Evolutionary conservation across 2,113 vertebrate genomes (phyloP).

Genomic region (Gasterosteus nipponicus): DNA sequence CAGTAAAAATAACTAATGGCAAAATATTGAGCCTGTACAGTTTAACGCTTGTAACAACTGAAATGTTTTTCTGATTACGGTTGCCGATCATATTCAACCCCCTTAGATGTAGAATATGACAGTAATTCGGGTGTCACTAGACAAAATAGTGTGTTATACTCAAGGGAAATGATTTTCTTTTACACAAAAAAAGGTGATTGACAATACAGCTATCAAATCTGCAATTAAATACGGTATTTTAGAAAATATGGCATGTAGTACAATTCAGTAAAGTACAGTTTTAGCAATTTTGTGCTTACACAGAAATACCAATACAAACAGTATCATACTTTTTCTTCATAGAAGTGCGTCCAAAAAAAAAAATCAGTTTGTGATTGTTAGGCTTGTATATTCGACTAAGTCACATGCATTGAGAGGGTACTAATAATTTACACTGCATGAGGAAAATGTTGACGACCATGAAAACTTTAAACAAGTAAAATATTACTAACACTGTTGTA

Average conservation of each 20-base stretch:
- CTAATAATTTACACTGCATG: conserved; percentile 59
- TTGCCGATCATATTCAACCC: conserved; percentile 17
- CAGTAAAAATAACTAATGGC: conserved; percentile 6
- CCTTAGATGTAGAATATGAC: conserved; percentile 6
- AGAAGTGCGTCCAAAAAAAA: conserved; percentile 43
- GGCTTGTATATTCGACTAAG: conserved; percentile 25
- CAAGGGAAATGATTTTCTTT: conserved; percentile 27
- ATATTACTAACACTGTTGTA: conserved; percentile 48
- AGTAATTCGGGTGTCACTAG: conserved; percentile 34
- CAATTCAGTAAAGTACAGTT: conserved; percentile 54
- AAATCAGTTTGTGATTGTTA: conserved; percentile 11
- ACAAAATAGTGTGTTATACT: conserved; percentile 46
- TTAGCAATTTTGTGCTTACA: conserved; percentile 47
- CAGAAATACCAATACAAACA: conserved; percentile 63
- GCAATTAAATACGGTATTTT: conserved; percentile 57
- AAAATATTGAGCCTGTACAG: conserved; percentile 19
- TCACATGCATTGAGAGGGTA: conserved; percentile 36
- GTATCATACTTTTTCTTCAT: conserved; percentile 42
- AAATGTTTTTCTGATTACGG: conserved; percentile 6
- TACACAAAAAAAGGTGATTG: conserved; percentile 40
- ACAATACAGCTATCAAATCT: conserved; percentile 43
- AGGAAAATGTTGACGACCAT: conserved; percentile 27
- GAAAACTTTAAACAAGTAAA: conserved; percentile 32
- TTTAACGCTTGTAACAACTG: conserved; percentile 8
- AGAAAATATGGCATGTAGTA: conserved; percentile 40